A percentile compares a stretch with the other conserved stretches of the same genome.
Evolutionary conservation across 1,140 invertebrate genomes (phyloP).

Genomic region (Lysiphlebus fabarum): DNA sequence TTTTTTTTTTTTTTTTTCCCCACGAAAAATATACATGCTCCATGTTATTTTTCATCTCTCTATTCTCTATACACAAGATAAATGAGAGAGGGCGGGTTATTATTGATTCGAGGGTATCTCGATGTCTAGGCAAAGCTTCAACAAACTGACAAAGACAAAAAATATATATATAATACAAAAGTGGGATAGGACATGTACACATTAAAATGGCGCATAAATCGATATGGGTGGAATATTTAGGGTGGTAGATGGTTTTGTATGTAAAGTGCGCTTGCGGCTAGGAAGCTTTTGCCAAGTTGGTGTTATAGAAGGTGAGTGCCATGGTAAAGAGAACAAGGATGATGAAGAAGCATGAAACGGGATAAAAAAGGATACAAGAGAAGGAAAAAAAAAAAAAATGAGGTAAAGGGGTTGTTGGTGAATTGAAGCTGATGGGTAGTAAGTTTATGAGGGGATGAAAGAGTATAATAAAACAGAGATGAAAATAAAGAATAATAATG

Average conservation of each 20-base stretch:
- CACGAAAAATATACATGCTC: too few species aligned
- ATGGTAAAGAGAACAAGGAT: neutral
- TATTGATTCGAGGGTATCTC: slow-evolving; percentile 24
- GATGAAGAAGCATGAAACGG: slow-evolving; percentile 12
- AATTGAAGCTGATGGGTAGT: too few species aligned
- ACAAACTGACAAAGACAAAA: slow-evolving; percentile 5
- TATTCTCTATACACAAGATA: slow-evolving; percentile 15
- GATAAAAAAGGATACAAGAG: neutral
- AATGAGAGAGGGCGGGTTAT: neutral
- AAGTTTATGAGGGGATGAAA: too few species aligned
- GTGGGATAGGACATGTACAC: too few species aligned
- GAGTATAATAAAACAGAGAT: too few species aligned
- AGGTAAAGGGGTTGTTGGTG: too few species aligned
- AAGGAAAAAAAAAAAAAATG: neutral
- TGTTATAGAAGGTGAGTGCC: slow-evolving; percentile 1
- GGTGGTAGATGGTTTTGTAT: slow-evolving; percentile 11
- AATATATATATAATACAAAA: too few species aligned
- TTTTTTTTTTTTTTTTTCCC: too few species aligned
- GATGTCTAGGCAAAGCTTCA: neutral
- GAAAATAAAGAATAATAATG: too few species aligned
- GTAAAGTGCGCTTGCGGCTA: slow-evolving; percentile 21
- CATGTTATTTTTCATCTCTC: neutral
- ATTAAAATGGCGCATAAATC: slow-evolving; percentile 53
- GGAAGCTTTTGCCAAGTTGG: slow-evolving; percentile 13
- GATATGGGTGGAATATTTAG: slow-evolving; percentile 47